These are phyloP conservation scores for Arctocebus calabarensis DNA, from an alignment of 2,797 vertebrate species.

Conservation along the genomic window DNA sequence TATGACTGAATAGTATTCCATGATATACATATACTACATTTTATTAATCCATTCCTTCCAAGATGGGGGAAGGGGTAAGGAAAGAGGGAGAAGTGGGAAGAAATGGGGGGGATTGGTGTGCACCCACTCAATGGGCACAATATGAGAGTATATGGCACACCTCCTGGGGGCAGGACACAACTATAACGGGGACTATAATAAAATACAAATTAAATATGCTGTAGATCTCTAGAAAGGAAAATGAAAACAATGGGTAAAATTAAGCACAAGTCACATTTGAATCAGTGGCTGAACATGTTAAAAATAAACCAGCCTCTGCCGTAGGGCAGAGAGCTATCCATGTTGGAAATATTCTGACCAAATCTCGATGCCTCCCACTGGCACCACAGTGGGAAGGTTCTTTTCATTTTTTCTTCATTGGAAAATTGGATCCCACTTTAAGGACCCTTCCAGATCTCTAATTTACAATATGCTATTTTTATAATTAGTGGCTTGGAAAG, in stretches of 20 bases:
- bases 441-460: not conserved
- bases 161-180: no score
- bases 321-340: no score
- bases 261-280: not conserved
- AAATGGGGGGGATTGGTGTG: no score
- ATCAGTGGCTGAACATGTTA: not conserved
- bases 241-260: not conserved
- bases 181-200: no score
- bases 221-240: not conserved
- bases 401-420: not conserved
- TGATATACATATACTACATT: no score
- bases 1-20: no score
- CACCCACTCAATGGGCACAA: no score
- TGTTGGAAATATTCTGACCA: not conserved
- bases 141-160: no score
- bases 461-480: not conserved
- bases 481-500: no score
- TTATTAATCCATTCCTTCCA: no score
- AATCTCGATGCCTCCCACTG: not conserved
- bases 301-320: fast-evolving
- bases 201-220: not conserved
- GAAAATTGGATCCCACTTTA: not conserved
- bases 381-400: fast-evolving
- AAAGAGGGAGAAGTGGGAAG: no score
- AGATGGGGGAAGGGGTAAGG: no score